Evolutionary conservation across 2,113 vertebrate genomes (phyloP).

Genomic region (Rhombomys opimus): DNA sequence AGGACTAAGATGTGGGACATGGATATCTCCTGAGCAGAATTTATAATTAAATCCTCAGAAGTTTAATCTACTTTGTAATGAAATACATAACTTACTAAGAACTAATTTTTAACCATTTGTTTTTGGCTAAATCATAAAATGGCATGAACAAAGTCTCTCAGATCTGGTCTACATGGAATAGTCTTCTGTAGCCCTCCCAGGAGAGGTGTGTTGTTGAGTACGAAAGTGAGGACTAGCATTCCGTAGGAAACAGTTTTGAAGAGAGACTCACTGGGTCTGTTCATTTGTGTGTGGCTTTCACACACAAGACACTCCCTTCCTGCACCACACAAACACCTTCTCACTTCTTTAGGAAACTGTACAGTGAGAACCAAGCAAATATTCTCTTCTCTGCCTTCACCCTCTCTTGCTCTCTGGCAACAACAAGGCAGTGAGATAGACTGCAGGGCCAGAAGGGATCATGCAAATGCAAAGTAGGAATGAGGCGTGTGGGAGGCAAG

Average conservation of each 20-base stretch:
- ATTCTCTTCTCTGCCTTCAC: neutral
- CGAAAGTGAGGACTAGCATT: neutral
- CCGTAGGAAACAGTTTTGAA: neutral
- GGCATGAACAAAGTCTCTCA: neutral
- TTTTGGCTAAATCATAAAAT: neutral
- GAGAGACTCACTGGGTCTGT: neutral
- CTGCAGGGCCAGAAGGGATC: neutral
- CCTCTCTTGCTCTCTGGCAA: neutral
- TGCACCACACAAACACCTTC: neutral
- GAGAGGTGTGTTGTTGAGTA: neutral
- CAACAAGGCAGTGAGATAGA: neutral
- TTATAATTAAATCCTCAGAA: constrained; percentile 16
- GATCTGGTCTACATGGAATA: neutral
- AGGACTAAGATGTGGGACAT: neutral
- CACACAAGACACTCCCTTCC: neutral
- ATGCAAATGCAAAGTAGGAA: neutral
- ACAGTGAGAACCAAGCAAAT: neutral
- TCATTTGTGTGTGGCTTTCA: neutral
- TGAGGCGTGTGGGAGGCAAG: neutral
- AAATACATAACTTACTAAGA: constrained; percentile 16
- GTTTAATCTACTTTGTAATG: neutral
- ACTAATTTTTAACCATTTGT: constrained; percentile 8
- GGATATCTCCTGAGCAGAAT: neutral
- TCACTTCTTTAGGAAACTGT: neutral
- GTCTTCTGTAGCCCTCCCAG: neutral